These are phyloP conservation scores for Geodia barretti DNA, from an alignment of 37 sponge, comb jelly and placozoan genomes.

Conservation along the genomic window DNA sequence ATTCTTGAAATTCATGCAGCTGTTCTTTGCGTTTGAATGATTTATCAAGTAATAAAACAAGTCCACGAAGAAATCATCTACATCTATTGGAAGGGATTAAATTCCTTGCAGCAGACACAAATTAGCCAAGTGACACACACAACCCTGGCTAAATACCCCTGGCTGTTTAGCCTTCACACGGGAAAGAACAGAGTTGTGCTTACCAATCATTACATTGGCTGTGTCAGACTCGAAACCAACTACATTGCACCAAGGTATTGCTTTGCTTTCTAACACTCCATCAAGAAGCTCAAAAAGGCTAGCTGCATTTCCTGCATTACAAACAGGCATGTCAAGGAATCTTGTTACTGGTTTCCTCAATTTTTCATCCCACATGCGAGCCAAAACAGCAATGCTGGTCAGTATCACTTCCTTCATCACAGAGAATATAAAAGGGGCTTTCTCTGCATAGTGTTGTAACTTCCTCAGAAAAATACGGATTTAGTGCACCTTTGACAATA, in stretches of 20 bases:
- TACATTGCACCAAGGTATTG: conserved; percentile 17
- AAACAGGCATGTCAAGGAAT: too few species aligned
- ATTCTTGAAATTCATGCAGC: background rate
- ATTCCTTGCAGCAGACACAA: background rate
- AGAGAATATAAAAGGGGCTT: too few species aligned
- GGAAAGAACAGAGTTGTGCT: background rate
- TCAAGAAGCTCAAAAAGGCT: too few species aligned
- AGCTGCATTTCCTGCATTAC: too few species aligned
- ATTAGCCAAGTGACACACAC: conserved; percentile 8
- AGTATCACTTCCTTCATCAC: too few species aligned
- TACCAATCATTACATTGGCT: conserved; percentile 1
- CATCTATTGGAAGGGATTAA: conserved; percentile 3
- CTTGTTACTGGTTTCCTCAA: too few species aligned
- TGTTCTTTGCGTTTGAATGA: conserved; percentile 7
- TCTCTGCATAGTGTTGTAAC: too few species aligned
- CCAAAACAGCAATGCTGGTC: too few species aligned
- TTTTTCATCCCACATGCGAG: too few species aligned
- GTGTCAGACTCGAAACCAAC: conserved; percentile 48
- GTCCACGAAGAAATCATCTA: conserved; percentile 20
- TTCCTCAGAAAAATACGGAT: too few species aligned
- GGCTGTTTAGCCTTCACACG: conserved; percentile 1
- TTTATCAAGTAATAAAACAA: conserved; percentile 11
- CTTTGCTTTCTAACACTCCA: too few species aligned
- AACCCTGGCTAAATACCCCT: background rate
- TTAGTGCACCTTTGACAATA: too few species aligned